A percentile compares a stretch with the other conserved stretches of the same genome.
phyloP scores from a whole-genome alignment of 1,140 invertebrate species.

The Cylas formicarius region DNA sequence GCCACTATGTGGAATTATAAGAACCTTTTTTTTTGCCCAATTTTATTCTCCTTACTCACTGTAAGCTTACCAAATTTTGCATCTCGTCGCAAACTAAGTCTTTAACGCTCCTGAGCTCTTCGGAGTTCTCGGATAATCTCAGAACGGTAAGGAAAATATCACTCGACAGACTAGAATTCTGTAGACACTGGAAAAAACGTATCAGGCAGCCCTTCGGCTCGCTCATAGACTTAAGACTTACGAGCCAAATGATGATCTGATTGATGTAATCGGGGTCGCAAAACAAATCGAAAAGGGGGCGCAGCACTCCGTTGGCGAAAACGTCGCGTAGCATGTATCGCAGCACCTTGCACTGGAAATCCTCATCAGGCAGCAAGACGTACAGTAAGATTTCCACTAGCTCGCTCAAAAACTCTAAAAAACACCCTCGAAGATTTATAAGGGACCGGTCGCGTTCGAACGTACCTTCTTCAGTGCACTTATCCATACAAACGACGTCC shows the following conservation, averaged over 20 bases:
- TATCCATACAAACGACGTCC: constrained; percentile 58
- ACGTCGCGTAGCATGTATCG: constrained; percentile 74
- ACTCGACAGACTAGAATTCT: constrained; percentile 65
- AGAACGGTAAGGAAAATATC: constrained; percentile 78
- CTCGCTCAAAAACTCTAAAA: constrained; percentile 76
- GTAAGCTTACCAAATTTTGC: constrained; percentile 60
- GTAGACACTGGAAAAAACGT: constrained; percentile 57
- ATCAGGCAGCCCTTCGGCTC: no score
- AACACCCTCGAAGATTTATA: constrained; percentile 17
- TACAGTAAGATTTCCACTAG: constrained; percentile 79
- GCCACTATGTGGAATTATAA: no score
- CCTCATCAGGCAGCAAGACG: constrained; percentile 73
- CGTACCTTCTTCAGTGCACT: constrained; percentile 53
- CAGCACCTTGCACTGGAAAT: constrained; percentile 77
- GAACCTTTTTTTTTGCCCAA: no score
- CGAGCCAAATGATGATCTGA: constrained; percentile 83
- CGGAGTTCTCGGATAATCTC: constrained; percentile 65
- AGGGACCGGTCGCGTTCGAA: no score
- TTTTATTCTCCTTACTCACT: no score
- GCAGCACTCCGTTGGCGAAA: constrained; percentile 69
- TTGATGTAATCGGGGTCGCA: constrained; percentile 94
- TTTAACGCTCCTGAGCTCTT: constrained; percentile 73
- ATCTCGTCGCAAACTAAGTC: constrained; percentile 75
- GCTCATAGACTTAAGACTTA: constrained; percentile 47
- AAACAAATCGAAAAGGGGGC: constrained; percentile 71